Evolutionary conservation across 1,140 invertebrate species (phyloP).

Genomic region (Pachyrhynchus sulphureomaculatus): DNA sequence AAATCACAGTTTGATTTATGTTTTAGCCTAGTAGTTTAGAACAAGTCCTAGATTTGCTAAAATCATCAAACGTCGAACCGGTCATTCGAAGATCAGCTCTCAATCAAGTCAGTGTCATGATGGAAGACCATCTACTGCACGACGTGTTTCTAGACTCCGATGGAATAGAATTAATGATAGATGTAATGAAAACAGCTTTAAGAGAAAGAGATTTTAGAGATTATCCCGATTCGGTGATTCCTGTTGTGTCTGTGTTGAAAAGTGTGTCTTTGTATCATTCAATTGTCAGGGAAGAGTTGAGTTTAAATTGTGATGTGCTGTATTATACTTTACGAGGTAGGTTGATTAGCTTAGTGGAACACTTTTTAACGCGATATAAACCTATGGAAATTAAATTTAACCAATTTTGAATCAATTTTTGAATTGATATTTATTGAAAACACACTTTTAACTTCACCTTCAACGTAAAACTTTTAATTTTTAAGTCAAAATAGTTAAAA

Average conservation of each 20-base stretch:
- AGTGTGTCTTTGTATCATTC: constrained; percentile 55
- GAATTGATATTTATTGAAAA: too few species aligned
- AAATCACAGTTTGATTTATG: too few species aligned
- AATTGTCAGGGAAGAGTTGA: constrained; percentile 56
- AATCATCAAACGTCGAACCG: constrained; percentile 54
- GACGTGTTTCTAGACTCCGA: constrained; percentile 53
- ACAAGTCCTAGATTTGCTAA: constrained; percentile 53
- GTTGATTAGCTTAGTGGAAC: not conserved
- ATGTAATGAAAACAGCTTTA: constrained; percentile 54
- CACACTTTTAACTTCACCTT: too few species aligned
- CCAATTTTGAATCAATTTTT: too few species aligned
- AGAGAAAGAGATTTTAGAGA: constrained; percentile 60
- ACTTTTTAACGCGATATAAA: not conserved
- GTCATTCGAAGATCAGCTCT: constrained; percentile 60
- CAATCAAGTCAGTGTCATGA: constrained; percentile 61
- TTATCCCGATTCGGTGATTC: constrained; percentile 66
- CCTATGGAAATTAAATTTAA: not conserved
- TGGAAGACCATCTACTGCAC: constrained; percentile 58
- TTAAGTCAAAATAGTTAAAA: too few species aligned
- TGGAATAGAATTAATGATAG: constrained; percentile 44
- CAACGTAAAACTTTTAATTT: too few species aligned
- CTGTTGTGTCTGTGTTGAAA: constrained; percentile 62
- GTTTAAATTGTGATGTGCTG: constrained; percentile 55
- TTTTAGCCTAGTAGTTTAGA: constrained; percentile 50
- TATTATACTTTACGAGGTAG: constrained; percentile 61